A percentile compares a stretch with the other conserved stretches of the same genome.
These are phyloP conservation scores for Hydractinia echinata DNA, from an alignment of 30 jellyfish, hydroid and myxozoan species.

Conservation along the genomic window DNA sequence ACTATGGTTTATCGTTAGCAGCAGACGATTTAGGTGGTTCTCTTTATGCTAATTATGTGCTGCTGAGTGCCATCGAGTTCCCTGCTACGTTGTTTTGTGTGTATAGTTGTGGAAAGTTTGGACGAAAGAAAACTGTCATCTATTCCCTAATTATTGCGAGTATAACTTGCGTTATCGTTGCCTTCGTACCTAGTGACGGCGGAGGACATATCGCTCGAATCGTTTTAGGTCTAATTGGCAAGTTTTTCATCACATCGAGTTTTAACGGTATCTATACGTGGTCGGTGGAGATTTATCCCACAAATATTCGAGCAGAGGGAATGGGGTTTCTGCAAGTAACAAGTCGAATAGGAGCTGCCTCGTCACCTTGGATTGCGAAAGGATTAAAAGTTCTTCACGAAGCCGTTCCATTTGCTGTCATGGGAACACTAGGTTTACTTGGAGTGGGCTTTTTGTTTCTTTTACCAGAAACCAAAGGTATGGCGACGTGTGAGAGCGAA, in stretches of 20 bases:
- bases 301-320: slow-evolving; percentile 74
- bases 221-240: slow-evolving; percentile 64
- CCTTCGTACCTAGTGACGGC: slow-evolving; percentile 52
- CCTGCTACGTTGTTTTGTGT: slow-evolving; percentile 26
- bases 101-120: slow-evolving; percentile 34
- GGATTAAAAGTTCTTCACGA: slow-evolving; percentile 51
- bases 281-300: slow-evolving; percentile 76
- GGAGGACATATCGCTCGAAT: slow-evolving; percentile 22
- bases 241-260: slow-evolving; percentile 35
- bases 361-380: slow-evolving; percentile 90
- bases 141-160: slow-evolving; percentile 44
- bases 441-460: slow-evolving; percentile 38
- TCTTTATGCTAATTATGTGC: slow-evolving; percentile 9
- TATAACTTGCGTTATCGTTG: slow-evolving; percentile 50
- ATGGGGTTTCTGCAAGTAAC: slow-evolving; percentile 88
- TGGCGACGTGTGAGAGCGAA: slow-evolving; percentile 52
- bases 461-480: slow-evolving; percentile 78
- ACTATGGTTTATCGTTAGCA: slow-evolving; percentile 37
- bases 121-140: slow-evolving; percentile 60
- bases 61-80: slow-evolving; percentile 19
- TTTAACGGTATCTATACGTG: slow-evolving; percentile 57
- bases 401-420: slow-evolving; percentile 52
- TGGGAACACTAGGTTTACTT: slow-evolving; percentile 63
- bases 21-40: slow-evolving; percentile 50
- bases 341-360: slow-evolving; percentile 76